Base-by-base conservation (phyloP, 2,113 vertebrate species). In the Aythya baeri region DNA sequence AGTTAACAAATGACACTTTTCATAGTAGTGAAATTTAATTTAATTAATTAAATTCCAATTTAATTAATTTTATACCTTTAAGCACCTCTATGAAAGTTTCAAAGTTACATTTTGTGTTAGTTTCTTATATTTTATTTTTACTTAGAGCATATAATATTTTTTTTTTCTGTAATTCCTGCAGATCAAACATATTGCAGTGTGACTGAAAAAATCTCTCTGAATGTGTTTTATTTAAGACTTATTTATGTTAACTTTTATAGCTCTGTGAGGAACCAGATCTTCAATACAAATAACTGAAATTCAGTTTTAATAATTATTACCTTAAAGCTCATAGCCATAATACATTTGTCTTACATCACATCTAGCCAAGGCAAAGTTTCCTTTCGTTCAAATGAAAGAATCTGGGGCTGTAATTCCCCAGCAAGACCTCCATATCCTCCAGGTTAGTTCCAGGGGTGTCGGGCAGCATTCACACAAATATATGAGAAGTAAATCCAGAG, bases 211-310 rank as follows among this genome's bases (percentile, higher is more conserved):
- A 83, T 75, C 22, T 27, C 88, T 75, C 66, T 72, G 61, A 91
- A 87, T 27, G 32, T 9, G 70, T 86, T 91, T 92, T 66, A 87
- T 79, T 76, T 57, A 77, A 75, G n/a, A 65, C 17, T 86, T 70
- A 31, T 88, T 94, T 76, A 76, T 91, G 29, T 61, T 57, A 93
- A 93, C 32, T 93, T 92, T 66, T 86, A 65, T 38, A 85, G 41
- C 32, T 83, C 70, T 59, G 52, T 74, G 21, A 93, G 49, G 83
- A 80, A 70, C 21, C 25, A 68, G 36, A 89, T 44, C 50, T 83
- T 54, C 70, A 83, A 67, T 25, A 81, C 1, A 0, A 92, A 38
- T 46, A 85, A 91, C 70, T 72, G 67, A 91, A 94, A 95, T 58
- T 63, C 1, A 92, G 75, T 91, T 94, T 46, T 59, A 93, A 67